These are phyloP conservation scores for Myotis vivesi DNA, from an alignment of 2,797 vertebrate genomes.

Conservation along the genomic window DNA sequence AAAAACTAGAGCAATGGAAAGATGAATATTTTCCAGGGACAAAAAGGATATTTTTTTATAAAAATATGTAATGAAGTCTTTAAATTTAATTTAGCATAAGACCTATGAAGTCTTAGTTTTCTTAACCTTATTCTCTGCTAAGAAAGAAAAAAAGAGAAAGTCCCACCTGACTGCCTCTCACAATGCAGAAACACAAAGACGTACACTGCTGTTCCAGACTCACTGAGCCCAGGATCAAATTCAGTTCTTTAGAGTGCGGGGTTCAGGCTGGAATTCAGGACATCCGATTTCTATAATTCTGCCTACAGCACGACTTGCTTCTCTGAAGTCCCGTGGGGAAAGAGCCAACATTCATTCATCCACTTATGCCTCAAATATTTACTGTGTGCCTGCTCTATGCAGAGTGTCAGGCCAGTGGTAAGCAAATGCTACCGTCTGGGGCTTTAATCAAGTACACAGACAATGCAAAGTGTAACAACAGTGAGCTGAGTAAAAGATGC, in stretches of 20 bases:
- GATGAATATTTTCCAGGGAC: neutral
- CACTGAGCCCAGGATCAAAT: neutral
- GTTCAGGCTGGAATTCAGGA: neutral
- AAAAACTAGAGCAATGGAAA: neutral
- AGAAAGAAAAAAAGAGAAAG: neutral
- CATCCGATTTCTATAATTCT: neutral
- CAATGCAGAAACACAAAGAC: neutral
- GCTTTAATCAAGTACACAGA: neutral
- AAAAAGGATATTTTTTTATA: neutral
- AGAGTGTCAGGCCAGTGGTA: neutral
- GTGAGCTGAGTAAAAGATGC: neutral
- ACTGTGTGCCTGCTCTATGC: neutral
- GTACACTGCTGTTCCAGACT: accelerated
- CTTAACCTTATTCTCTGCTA: neutral
- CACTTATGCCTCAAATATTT: neutral
- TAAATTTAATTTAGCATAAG: neutral
- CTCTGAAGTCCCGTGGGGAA: neutral
- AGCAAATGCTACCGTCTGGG: too few relatives aligned
- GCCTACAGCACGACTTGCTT: neutral
- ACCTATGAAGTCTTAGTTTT: neutral
- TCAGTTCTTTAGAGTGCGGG: neutral
- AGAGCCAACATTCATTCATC: neutral
- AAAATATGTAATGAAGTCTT: neutral
- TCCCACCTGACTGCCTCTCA: neutral
- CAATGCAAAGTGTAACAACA: neutral